Conservation (phyloP, 2,888 invertebrate genomes). For the Anoplius nigerrimus region DNA sequence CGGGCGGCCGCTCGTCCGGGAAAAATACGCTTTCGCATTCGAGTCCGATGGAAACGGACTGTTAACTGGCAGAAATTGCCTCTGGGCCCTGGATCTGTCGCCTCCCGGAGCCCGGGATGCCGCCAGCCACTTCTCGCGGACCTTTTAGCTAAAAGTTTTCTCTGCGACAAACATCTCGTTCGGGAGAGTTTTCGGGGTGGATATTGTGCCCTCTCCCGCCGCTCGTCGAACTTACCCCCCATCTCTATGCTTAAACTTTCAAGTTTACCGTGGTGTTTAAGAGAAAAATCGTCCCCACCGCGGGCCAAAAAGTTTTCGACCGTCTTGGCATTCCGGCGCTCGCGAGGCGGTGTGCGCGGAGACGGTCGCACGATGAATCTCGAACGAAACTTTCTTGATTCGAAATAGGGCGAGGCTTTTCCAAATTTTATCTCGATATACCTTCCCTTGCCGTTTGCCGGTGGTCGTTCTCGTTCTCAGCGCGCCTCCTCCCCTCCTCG, state of each 20-base stretch:
- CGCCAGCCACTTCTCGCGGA: slow-evolving; percentile 21
- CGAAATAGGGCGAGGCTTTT: slow-evolving; percentile 26
- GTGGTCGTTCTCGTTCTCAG: not conserved
- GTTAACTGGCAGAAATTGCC: not conserved
- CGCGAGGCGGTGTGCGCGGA: not conserved
- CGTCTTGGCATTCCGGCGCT: slow-evolving; percentile 11
- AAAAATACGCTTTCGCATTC: slow-evolving; percentile 21
- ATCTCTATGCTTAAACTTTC: slow-evolving; percentile 44
- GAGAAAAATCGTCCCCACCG: slow-evolving; percentile 47
- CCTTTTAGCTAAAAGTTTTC: slow-evolving; percentile 48
- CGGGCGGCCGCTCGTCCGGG: not conserved
- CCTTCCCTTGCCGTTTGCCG: too few species aligned
- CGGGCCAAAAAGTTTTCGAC: slow-evolving; percentile 37
- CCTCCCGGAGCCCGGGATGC: slow-evolving; percentile 27
- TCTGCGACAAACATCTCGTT: slow-evolving; percentile 47
- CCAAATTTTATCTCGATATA: slow-evolving; percentile 10
- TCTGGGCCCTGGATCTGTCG: slow-evolving; percentile 19
- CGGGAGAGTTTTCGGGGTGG: slow-evolving; percentile 42
- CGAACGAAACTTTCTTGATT: slow-evolving; percentile 39
- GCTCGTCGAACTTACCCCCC: slow-evolving; percentile 49
- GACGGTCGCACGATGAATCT: slow-evolving; percentile 11
- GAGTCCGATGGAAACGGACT: not conserved
- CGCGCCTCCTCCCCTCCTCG: not conserved
- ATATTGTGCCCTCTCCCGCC: slow-evolving; percentile 37
- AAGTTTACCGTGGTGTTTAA: slow-evolving; percentile 48